phyloP scores from a whole-genome alignment of 2,113 vertebrate genomes.

The Gallinago paraguaiae region DNA sequence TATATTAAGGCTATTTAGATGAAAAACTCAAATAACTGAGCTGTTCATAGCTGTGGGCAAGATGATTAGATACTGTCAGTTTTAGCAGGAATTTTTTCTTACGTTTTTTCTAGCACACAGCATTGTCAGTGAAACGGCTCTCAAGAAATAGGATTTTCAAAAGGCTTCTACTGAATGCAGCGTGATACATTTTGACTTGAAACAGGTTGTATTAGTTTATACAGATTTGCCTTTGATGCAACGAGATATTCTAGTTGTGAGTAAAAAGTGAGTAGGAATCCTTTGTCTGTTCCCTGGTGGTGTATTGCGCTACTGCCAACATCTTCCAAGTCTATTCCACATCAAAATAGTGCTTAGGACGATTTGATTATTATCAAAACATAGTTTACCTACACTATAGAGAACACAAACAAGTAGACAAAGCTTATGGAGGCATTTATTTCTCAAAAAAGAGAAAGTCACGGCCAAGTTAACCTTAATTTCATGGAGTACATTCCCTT shows the following conservation, averaged over 20 bases:
- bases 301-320: not conserved
- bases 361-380: not conserved
- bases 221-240: not conserved
- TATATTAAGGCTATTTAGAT: not conserved
- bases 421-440: not conserved
- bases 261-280: not conserved
- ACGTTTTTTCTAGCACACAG: not conserved
- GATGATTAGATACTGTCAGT: not conserved
- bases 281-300: not conserved
- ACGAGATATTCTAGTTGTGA: not conserved
- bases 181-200: not conserved
- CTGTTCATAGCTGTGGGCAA: not conserved
- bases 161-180: not conserved
- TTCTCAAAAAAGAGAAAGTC: not conserved
- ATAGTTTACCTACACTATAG: not conserved
- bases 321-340: not conserved
- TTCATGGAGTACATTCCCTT: not conserved
- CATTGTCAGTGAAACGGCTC: not conserved
- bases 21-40: not conserved
- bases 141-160: not conserved
- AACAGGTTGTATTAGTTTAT: not conserved
- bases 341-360: not conserved
- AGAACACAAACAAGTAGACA: not conserved
- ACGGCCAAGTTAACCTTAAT: not conserved
- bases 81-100: not conserved